Percentiles rank a stretch among this genome's conserved stretches.
phyloP scores from a whole-genome alignment of 2,113 vertebrate genomes.

The Petrocephalus microphthalmus region DNA sequence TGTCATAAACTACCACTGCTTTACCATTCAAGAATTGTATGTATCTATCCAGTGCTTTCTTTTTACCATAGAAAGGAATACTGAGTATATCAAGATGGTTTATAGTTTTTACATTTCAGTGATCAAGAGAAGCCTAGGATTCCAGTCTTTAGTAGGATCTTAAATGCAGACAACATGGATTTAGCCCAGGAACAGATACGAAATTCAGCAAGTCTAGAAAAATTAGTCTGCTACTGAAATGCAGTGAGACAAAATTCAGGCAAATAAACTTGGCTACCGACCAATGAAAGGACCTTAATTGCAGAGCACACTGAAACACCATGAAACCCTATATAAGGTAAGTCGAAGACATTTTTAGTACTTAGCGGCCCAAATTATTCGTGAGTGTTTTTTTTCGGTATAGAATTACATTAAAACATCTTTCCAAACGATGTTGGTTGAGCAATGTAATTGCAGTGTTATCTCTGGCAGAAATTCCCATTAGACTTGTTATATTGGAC shows the following conservation, averaged over 20 bases:
- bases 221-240: background rate
- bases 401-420: conserved; percentile 49
- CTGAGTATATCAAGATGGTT: background rate
- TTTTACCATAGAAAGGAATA: background rate
- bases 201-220: background rate
- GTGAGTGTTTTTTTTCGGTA: conserved; percentile 48
- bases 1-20: background rate
- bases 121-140: background rate
- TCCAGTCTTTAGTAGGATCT: background rate
- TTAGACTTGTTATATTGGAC: conserved; percentile 56
- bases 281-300: background rate
- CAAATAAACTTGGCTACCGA: background rate
- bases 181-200: background rate
- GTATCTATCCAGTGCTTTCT: background rate
- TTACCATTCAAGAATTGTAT: background rate
- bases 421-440: conserved; percentile 24
- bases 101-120: background rate
- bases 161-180: background rate
- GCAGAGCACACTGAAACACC: background rate
- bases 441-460: conserved; percentile 34
- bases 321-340: background rate
- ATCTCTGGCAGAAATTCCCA: conserved; percentile 52
- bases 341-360: conserved; percentile 22
- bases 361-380: conserved; percentile 46
- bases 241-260: background rate